A percentile compares a stretch with the other conserved stretches of the same genome.
These are phyloP conservation scores for Hemaris fuciformis DNA, from an alignment of 2,888 invertebrate species.

Conservation along the genomic window DNA sequence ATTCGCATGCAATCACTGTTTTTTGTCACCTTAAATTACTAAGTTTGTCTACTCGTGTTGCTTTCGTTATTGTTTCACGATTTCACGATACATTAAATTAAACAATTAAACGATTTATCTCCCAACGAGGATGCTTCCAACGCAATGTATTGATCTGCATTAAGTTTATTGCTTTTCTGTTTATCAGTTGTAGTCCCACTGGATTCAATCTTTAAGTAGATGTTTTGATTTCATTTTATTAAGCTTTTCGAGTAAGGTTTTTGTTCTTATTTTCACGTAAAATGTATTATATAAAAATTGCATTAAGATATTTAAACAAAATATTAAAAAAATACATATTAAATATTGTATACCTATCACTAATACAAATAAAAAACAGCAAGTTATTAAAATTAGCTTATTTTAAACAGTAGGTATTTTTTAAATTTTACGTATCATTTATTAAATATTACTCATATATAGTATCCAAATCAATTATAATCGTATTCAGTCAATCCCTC, in stretches of 20 bases:
- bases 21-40: neutral
- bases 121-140: neutral
- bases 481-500: no score
- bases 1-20: constrained; percentile 9
- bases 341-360: no score
- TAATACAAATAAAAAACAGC: no score
- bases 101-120: constrained; percentile 56
- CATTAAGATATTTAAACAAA: no score
- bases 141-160: neutral
- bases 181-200: neutral
- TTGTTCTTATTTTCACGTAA: no score
- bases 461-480: no score
- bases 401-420: no score
- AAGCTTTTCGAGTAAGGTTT: neutral
- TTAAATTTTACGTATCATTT: no score
- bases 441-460: no score
- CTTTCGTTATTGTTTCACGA: constrained; percentile 39
- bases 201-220: constrained; percentile 24
- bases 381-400: no score
- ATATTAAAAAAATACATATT: no score
- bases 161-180: constrained; percentile 7
- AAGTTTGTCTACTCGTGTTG: constrained; percentile 24
- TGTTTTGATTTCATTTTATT: neutral
- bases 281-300: no score
- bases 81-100: constrained; percentile 56